Conservation (phyloP, 2,113 vertebrate species). For the Potamarius usumacintae region DNA sequence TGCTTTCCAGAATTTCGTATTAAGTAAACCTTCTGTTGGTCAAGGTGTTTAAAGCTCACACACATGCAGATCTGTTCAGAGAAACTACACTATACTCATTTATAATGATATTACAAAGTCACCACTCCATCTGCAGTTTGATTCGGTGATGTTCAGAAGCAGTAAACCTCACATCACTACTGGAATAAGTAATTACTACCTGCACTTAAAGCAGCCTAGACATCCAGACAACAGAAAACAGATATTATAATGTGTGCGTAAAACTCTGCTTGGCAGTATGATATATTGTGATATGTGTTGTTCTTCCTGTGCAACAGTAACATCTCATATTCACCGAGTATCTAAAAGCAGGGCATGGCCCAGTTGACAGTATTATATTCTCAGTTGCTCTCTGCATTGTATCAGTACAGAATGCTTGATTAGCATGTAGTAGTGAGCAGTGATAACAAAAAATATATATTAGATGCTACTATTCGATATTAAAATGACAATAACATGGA, state of each 20-base stretch:
- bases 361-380: neutral
- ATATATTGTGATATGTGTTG: neutral
- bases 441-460: too few relatives aligned
- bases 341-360: neutral
- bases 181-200: conserved; percentile 40
- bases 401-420: neutral
- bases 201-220: conserved; percentile 25
- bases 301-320: neutral
- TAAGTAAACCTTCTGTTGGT: neutral
- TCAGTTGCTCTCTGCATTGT: neutral
- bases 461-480: too few relatives aligned
- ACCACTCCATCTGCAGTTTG: neutral
- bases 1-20: neutral
- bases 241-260: conserved; percentile 38
- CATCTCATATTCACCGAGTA: neutral
- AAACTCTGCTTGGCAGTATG: conserved; percentile 3
- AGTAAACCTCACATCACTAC: conserved; percentile 25
- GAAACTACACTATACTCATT: neutral
- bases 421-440: too few relatives aligned
- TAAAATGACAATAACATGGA: neutral
- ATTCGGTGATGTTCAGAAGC: conserved; percentile 1
- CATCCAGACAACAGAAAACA: conserved; percentile 31
- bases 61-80: neutral
- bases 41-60: neutral
- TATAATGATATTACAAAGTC: neutral